A percentile compares a stretch with the other conserved stretches of the same genome.
Conservation (phyloP, 2,797 vertebrate genomes). For the Coccyzus lansbergi region DNA sequence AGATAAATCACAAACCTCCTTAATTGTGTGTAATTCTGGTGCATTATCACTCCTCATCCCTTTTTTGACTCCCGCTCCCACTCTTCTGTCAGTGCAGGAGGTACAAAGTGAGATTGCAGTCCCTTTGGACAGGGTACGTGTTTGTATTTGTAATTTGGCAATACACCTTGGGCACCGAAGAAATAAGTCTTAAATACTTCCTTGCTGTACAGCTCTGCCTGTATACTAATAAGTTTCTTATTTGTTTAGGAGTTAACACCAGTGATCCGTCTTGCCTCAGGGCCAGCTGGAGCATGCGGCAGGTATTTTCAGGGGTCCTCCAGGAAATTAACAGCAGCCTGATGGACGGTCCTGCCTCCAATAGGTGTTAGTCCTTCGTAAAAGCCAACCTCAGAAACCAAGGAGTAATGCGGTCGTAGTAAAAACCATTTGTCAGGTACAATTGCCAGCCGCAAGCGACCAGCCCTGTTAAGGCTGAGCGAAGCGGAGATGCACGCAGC, state of each 20-base stretch:
- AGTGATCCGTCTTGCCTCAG: background rate
- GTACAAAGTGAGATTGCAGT: background rate
- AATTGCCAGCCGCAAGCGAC: background rate
- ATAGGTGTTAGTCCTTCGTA: background rate
- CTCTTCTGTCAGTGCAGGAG: background rate
- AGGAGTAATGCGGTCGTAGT: background rate
- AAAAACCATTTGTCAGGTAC: slow-evolving; percentile 8
- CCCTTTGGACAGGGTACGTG: background rate
- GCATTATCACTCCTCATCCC: background rate
- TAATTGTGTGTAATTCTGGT: background rate
- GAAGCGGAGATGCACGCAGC: background rate
- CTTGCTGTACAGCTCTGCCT: background rate
- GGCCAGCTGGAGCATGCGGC: background rate
- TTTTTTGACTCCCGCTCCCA: background rate
- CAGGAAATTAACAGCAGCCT: background rate
- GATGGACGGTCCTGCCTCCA: background rate
- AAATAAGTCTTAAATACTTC: background rate
- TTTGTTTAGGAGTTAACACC: background rate
- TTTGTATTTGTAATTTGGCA: background rate
- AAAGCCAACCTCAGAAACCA: background rate
- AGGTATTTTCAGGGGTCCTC: background rate
- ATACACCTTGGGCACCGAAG: background rate
- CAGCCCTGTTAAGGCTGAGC: slow-evolving; percentile 20
- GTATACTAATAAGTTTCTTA: background rate
- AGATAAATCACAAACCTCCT: background rate